Evolutionary conservation across 2,113 vertebrate species (phyloP).

Genomic region (Saguinus imperator): DNA sequence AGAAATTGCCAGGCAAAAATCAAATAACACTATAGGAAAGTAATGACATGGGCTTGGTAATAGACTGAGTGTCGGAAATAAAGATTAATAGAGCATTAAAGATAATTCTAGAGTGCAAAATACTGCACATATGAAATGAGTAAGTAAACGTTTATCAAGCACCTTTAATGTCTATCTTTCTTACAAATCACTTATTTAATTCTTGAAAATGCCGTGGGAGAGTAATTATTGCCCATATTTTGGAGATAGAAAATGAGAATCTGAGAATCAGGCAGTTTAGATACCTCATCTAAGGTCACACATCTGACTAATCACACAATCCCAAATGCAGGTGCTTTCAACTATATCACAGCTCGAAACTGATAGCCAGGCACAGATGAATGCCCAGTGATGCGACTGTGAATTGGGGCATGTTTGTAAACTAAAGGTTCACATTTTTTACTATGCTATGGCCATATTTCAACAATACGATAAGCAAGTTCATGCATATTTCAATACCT

Average conservation of each 20-base stretch:
- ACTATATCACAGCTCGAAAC: neutral
- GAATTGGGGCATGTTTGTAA: neutral
- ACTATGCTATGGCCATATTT: neutral
- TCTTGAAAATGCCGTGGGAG: neutral
- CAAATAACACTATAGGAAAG: neutral
- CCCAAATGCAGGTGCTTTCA: neutral
- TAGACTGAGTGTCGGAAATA: too few species aligned
- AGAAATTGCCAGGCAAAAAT: neutral
- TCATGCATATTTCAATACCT: slow-evolving; percentile 76
- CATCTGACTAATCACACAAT: neutral
- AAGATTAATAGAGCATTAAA: neutral
- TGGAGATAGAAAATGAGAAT: neutral
- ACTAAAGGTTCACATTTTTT: neutral
- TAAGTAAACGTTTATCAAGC: neutral
- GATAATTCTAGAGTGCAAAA: neutral
- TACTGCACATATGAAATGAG: neutral
- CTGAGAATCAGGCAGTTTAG: neutral
- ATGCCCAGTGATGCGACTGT: neutral
- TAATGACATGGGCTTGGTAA: neutral
- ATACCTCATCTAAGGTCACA: neutral
- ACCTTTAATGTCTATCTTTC: neutral
- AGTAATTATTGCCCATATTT: neutral
- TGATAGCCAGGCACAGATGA: neutral
- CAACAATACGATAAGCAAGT: neutral
- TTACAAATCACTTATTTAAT: neutral